Conservation (phyloP, 2,113 vertebrate genomes). For the Carettochelys insculpta region DNA sequence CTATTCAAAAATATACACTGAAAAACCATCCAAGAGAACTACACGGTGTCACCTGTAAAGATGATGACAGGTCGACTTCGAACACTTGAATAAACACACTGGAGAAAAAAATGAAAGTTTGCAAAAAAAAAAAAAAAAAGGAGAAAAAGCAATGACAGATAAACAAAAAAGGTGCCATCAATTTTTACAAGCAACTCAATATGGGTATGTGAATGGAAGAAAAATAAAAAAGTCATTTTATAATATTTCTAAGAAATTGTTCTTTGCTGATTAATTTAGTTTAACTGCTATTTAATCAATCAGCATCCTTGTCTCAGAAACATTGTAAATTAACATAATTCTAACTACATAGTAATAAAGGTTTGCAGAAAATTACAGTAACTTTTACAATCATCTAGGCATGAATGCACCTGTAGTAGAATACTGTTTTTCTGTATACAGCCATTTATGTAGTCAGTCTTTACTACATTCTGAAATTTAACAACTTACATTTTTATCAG, state of each 20-base stretch:
- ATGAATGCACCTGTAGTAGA: not conserved
- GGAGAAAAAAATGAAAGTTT: slow-evolving; percentile 26
- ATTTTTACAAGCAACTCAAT: not conserved
- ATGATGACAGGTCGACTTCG: slow-evolving; percentile 22
- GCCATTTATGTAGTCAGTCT: not conserved
- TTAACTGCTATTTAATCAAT: not conserved
- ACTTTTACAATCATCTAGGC: not conserved
- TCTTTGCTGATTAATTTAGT: not conserved
- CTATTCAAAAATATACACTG: slow-evolving; percentile 38
- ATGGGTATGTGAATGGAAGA: not conserved
- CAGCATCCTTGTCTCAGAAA: not conserved
- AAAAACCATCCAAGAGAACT: slow-evolving; percentile 34
- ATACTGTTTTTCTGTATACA: not conserved
- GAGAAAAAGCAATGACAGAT: not conserved
- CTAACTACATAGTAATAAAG: not conserved
- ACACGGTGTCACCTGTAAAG: slow-evolving; percentile 15
- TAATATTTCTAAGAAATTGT: not conserved
- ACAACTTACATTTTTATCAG: not conserved
- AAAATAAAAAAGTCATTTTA: not conserved
- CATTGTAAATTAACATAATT: not conserved
- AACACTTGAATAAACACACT: slow-evolving; percentile 14
- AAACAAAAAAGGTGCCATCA: not conserved
- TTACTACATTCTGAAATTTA: not conserved
- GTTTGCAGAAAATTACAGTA: not conserved
- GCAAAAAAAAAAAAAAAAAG: slow-evolving; percentile 36